These are phyloP conservation scores for Pogonomyrmex californicus DNA, from an alignment of 1,140 invertebrate genomes.

Conservation along the genomic window DNA sequence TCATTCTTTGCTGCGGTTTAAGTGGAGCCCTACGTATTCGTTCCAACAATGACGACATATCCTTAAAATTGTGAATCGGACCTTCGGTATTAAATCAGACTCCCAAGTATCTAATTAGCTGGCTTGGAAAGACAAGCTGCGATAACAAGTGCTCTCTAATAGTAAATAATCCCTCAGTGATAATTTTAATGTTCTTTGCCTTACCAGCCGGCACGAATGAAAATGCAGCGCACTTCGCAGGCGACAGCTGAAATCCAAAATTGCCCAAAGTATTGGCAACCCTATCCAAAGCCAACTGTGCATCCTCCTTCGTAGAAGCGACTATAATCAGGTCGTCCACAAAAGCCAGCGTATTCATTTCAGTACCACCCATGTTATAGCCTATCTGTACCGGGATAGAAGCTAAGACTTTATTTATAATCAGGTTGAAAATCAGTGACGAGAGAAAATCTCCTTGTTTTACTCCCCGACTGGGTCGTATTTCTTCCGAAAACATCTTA, in stretches of 20 bases:
- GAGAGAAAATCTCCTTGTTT: not conserved
- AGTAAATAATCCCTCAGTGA: not conserved
- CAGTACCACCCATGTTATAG: not conserved
- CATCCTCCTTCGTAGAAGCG: not conserved
- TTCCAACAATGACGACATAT: not conserved
- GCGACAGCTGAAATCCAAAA: not conserved
- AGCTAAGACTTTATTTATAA: not conserved
- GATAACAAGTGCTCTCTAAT: not conserved
- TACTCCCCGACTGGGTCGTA: not conserved
- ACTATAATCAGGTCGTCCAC: not conserved
- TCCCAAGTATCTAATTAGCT: not conserved
- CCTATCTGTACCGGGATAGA: not conserved
- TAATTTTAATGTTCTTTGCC: not conserved
- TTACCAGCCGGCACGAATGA: not conserved
- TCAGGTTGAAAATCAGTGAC: not conserved
- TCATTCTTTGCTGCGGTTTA: not conserved
- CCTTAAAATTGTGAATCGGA: not conserved
- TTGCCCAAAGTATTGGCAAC: rapidly evolving
- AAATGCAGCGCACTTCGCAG: not conserved
- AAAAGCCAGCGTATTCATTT: not conserved
- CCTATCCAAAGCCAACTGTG: not conserved
- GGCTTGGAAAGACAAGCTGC: not conserved
- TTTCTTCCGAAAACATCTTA: not conserved
- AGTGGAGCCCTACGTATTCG: not conserved
- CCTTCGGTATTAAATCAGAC: not conserved